phyloP scores from a whole-genome alignment of 2,888 invertebrate genomes.

The Phalera bucephala region DNA sequence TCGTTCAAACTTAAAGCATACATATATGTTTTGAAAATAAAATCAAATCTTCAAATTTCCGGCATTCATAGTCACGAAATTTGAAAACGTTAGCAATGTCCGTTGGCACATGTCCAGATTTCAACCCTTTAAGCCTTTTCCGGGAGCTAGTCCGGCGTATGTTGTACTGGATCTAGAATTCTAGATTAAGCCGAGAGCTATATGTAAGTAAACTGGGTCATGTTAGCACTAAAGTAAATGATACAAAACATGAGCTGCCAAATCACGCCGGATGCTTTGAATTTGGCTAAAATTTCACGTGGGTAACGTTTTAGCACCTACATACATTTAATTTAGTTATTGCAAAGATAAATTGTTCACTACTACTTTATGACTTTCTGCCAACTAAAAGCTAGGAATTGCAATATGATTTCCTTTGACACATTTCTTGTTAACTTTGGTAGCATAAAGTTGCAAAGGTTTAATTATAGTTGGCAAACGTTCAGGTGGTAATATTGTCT shows the following conservation, averaged over 20 bases:
- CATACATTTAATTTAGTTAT: too few species aligned
- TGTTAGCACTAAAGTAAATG: constrained; percentile 13
- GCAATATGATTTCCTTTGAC: constrained; percentile 36
- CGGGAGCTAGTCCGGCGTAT: constrained; percentile 13
- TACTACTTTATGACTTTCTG: constrained; percentile 3
- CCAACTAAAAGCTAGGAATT: constrained; percentile 21
- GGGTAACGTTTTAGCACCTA: too few species aligned
- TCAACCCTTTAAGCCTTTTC: constrained; percentile 15
- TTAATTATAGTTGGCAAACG: constrained; percentile 39
- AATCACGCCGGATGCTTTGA: not conserved
- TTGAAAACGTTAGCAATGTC: constrained; percentile 5
- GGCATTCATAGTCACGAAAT: too few species aligned
- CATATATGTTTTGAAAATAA: too few species aligned
- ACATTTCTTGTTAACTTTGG: constrained; percentile 22
- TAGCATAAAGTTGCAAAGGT: constrained; percentile 20
- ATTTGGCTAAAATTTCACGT: not conserved
- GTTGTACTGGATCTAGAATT: constrained; percentile 19
- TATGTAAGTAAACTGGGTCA: constrained; percentile 21
- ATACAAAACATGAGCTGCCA: constrained; percentile 7
- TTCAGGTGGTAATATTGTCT: constrained; percentile 19
- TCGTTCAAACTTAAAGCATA: too few species aligned
- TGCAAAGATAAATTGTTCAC: too few species aligned
- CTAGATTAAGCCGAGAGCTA: constrained; percentile 18
- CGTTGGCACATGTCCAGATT: constrained; percentile 25
- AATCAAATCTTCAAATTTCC: too few species aligned